Conservation (phyloP, 1,140 invertebrate species). For the Chironomus striatipennis region DNA sequence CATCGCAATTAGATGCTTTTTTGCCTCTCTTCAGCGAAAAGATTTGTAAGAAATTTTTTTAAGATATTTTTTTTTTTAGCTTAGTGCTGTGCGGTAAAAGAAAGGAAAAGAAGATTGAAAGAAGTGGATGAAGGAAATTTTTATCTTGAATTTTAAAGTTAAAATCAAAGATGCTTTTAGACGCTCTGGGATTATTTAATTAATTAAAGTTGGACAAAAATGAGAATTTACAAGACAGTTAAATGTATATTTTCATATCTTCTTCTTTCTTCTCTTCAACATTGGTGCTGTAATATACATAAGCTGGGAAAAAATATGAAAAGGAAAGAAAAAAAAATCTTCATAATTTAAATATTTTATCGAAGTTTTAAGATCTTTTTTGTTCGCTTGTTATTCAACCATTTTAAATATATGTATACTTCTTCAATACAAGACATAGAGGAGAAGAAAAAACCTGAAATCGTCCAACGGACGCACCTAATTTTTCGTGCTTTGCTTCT, state of each 20-base stretch:
- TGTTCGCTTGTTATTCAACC: constrained; percentile 21
- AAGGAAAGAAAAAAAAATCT: constrained; percentile 19
- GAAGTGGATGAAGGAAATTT: not conserved
- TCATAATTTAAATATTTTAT: constrained; percentile 24
- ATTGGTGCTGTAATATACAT: not conserved
- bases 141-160: constrained; percentile 15
- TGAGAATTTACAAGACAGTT: constrained; percentile 21
- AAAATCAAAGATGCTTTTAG: constrained; percentile 14
- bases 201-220: constrained; percentile 18
- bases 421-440: not conserved
- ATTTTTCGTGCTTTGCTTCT: constrained; percentile 11
- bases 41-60: not conserved
- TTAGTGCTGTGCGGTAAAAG: not conserved
- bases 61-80: not conserved
- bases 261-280: not conserved
- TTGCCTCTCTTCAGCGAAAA: not conserved
- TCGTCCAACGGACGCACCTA: constrained; percentile 16
- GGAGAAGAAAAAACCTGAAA: constrained; percentile 14
- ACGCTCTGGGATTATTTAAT: constrained; percentile 17
- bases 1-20: not conserved
- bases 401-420: constrained; percentile 10
- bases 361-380: constrained; percentile 21
- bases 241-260: not conserved
- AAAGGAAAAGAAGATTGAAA: not conserved
- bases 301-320: constrained; percentile 21